phyloP scores from a whole-genome alignment of 2,888 invertebrate species.

The Epinotia bilunana region DNA sequence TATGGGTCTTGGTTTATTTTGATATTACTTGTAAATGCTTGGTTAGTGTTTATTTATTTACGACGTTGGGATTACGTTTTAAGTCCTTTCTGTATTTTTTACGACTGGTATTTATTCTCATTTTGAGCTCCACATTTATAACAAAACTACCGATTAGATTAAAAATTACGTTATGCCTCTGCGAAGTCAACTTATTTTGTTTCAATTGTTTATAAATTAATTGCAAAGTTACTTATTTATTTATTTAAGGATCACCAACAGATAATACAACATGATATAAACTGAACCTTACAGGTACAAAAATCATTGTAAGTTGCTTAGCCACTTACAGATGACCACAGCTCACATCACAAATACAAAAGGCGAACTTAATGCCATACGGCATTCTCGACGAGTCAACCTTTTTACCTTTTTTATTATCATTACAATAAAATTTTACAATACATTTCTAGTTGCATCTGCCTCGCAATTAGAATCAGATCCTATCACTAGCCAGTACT shows the following conservation, averaged over 20 bases:
- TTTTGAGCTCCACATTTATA: neutral
- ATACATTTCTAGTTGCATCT: neutral
- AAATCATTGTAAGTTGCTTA: too few species aligned
- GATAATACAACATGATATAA: too few species aligned
- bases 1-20: constrained; percentile 27
- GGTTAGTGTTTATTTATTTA: constrained; percentile 9
- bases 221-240: too few species aligned
- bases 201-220: too few species aligned
- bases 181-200: neutral
- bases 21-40: constrained; percentile 10
- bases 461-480: neutral
- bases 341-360: too few species aligned
- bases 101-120: neutral
- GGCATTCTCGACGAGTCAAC: too few species aligned
- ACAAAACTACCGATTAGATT: neutral
- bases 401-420: neutral
- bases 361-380: too few species aligned
- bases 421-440: too few species aligned
- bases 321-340: too few species aligned
- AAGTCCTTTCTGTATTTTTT: neutral
- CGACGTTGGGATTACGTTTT: neutral
- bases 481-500: neutral
- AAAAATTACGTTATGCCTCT: neutral
- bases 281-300: too few species aligned
- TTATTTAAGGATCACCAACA: too few species aligned